Evolutionary conservation across 2,797 vertebrate genomes (phyloP), one percentile per base, ranked within the genome.

Genomic region (Fringilla coelebs): DNA sequence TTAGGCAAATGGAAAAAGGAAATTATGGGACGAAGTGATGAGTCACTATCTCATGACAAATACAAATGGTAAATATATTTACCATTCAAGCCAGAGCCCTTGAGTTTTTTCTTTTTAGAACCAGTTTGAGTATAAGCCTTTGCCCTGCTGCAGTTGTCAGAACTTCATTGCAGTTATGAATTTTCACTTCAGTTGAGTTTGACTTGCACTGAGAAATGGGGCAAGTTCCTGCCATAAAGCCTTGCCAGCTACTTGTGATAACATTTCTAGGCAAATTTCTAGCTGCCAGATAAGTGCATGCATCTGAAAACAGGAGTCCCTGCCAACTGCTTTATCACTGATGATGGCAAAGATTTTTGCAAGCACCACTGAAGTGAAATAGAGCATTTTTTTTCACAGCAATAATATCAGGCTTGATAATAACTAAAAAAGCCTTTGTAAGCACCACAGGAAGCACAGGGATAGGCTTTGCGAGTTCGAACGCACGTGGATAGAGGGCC

Each of bases 1-100:
- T 67, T 60, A 85, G 41, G 63, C 74, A 73, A 40, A 82, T 70
- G 86, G 92, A 94, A 93, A 93, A 85, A 87, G 89, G 84, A 95
- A 93, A 85, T 76, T 79, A 76, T 9, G 63, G 81, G 52, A 57
- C 84, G 66, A 95, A 94, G 38, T 66, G 52, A 49, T 89, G 78
- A 95, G 68, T 92, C 87, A 85, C 36, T 57, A 31, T 80, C 63
- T 92, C 38, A 15, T 93, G 94, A 51, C 73, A 78, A 60, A 72
- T 66, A 65, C 9, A 51, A 65, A 58, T 67, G 48, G 45, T 88
- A 63, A 76, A 85, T 74, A 31, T 29, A 34, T 76, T 85, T 88
- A 55, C 71, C 5, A 4, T 75, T 82, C 17, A 60, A 29, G 17
- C 22, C n/a, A 60, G 34, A 83, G 28, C 21, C 10, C 38, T 49